Base-by-base conservation (phyloP, 2,888 invertebrate species). In the Caenorhabditis sulstoni region DNA sequence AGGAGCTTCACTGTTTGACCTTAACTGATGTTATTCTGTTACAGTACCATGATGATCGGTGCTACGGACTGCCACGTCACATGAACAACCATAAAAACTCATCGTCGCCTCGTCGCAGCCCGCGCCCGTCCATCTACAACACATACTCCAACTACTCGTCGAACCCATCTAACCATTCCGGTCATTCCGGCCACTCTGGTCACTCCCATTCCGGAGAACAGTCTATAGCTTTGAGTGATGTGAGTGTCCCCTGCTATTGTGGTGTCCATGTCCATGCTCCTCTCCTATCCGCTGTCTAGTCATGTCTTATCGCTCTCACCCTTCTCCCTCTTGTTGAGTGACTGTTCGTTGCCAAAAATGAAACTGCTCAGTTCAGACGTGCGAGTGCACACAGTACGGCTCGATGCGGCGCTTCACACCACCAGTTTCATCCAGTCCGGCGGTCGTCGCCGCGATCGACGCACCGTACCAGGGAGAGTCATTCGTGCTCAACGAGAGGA, bases 391-490 rank as follows among this genome's bases (percentile, higher is more conserved):
- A 64, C 81, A 83, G 53, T 86, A 86, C 64, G 86, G 86, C 53
- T 79, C 81, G 45, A 83, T 82, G 64, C 75, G 83, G 18, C 80
- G 83, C 18, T 68, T 68, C 76, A 64, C 67, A 57, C 58, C 81
- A 66, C 77, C 68, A 47, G 57, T 68, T 47, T 39, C 71, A 29
- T 29, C 29, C 59, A 68, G 66, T 73, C 53, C 70, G 41, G 65
- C 71, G 14, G 49, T 39, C 29, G 61, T 64, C 58, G 14, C 68
- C 61, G 57, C 62, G 29, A 75, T 65, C 45, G 61, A 74, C 39
- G 70, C 83, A 37, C 81, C 87, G 14, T 89, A 84, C 70, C 89
- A 89, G 70, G 89, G 89, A 52, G 89, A 89, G 70, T 87, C 89
- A 22, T 89, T 89, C 65, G 86, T 89, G 23, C 81, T 89, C 57